Conservation (phyloP, 2,113 vertebrate species). For the Toxotes jaculatrix region DNA sequence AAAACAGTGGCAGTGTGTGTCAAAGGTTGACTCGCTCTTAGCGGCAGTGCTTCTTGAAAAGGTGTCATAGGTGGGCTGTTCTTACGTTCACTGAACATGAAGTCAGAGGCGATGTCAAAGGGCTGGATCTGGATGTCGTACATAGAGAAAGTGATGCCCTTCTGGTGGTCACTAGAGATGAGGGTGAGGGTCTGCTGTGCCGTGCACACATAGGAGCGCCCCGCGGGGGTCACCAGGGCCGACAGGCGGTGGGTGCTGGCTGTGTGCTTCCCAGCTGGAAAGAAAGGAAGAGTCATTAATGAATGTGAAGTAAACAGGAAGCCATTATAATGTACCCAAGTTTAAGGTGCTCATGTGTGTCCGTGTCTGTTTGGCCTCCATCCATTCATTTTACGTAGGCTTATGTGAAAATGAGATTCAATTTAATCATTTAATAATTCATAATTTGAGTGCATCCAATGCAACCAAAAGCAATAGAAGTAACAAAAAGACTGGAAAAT, state of each 20-base stretch:
- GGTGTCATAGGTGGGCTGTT: not conserved
- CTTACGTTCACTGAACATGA: constrained; percentile 96
- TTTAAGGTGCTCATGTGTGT: not conserved
- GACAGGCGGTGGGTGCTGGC: constrained; percentile 91
- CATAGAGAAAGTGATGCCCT: constrained; percentile 90
- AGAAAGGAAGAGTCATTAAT: not conserved
- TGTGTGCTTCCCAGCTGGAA: constrained; percentile 91
- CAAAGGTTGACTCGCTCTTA: not conserved
- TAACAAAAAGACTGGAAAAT: not conserved
- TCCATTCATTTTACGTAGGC: not conserved
- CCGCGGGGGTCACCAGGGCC: constrained; percentile 92
- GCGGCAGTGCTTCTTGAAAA: not conserved
- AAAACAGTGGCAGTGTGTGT: not conserved
- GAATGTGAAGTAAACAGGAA: not conserved
- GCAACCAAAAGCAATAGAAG: not conserved
- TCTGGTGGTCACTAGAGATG: constrained; percentile 94
- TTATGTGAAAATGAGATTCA: not conserved
- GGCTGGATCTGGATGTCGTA: constrained; percentile 94
- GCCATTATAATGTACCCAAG: not conserved
- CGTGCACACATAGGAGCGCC: constrained; percentile 91
- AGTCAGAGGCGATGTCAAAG: constrained; percentile 95
- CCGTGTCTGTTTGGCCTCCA: too few relatives aligned
- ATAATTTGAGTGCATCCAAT: not conserved
- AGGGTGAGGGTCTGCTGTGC: constrained; percentile 94
- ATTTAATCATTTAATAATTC: not conserved